Conservation (phyloP, 2,888 invertebrate species). For the Arctia plantaginis region DNA sequence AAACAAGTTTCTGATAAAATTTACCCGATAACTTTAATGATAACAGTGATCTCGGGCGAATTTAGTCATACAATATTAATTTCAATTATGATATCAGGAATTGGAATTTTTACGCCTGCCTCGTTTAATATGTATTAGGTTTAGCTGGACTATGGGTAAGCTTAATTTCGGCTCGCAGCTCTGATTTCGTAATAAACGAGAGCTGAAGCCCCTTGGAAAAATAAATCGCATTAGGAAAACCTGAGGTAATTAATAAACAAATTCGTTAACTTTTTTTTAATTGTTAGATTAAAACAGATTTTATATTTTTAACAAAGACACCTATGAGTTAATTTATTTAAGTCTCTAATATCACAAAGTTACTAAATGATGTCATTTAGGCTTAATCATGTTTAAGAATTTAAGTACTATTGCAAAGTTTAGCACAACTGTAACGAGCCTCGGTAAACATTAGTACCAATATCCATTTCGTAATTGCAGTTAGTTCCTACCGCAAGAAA, state of each 20-base stretch:
- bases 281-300: not conserved
- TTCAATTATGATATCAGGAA: not conserved
- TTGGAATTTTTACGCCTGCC: not conserved
- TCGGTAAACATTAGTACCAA: not conserved
- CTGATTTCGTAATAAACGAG: not conserved
- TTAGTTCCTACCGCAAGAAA: not conserved
- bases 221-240: not conserved
- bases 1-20: slow-evolving; percentile 45
- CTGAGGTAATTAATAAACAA: not conserved
- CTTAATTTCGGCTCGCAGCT: not conserved
- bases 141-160: not conserved
- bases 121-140: not conserved
- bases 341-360: not conserved
- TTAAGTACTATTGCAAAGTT: not conserved
- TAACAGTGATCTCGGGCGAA: slow-evolving; percentile 31
- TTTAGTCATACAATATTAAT: slow-evolving; percentile 11
- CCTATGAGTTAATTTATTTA: not conserved
- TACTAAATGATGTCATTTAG: not conserved
- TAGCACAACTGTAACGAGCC: not conserved
- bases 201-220: not conserved
- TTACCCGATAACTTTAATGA: slow-evolving; percentile 35
- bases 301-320: not conserved
- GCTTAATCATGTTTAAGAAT: not conserved
- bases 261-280: not conserved
- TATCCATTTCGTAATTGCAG: not conserved